Evolutionary conservation across 2,113 vertebrate species (phyloP).

Genomic region (Clupea harengus): DNA sequence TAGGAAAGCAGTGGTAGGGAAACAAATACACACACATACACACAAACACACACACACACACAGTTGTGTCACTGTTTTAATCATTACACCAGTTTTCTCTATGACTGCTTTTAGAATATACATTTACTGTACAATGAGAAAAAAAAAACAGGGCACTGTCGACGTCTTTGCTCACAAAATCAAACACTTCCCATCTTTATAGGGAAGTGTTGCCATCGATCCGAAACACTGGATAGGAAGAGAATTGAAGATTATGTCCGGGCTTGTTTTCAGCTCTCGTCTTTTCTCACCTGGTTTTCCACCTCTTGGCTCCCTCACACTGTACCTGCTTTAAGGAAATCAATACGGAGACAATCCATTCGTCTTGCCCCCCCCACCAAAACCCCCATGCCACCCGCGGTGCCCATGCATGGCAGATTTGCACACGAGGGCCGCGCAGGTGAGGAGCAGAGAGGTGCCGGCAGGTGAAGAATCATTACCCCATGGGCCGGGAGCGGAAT

Average conservation of each 20-base stretch:
- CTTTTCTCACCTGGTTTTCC: not conserved
- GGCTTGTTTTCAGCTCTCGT: slow-evolving; percentile 36
- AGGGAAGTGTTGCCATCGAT: slow-evolving; percentile 41
- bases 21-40: slow-evolving; percentile 10
- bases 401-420: not conserved
- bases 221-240: slow-evolving; percentile 38
- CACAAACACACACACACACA: not conserved
- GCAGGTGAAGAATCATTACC: slow-evolving; percentile 45
- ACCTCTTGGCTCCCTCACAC: not conserved
- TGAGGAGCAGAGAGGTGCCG: slow-evolving; percentile 28
- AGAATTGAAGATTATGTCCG: slow-evolving; percentile 37
- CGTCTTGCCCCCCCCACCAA: not conserved
- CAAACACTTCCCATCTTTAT: slow-evolving; percentile 44
- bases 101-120: not conserved
- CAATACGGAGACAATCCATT: not conserved
- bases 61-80: not conserved
- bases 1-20: not conserved
- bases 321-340: slow-evolving; percentile 1
- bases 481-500: slow-evolving; percentile 25
- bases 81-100: not conserved
- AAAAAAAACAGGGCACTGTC: not conserved
- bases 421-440: slow-evolving; percentile 19
- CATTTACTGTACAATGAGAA: not conserved
- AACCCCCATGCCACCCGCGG: not conserved
- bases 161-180: slow-evolving; percentile 31